These are phyloP conservation scores for Brachynemurus nebulosus DNA, from an alignment of 2,888 invertebrate genomes.

Conservation along the genomic window DNA sequence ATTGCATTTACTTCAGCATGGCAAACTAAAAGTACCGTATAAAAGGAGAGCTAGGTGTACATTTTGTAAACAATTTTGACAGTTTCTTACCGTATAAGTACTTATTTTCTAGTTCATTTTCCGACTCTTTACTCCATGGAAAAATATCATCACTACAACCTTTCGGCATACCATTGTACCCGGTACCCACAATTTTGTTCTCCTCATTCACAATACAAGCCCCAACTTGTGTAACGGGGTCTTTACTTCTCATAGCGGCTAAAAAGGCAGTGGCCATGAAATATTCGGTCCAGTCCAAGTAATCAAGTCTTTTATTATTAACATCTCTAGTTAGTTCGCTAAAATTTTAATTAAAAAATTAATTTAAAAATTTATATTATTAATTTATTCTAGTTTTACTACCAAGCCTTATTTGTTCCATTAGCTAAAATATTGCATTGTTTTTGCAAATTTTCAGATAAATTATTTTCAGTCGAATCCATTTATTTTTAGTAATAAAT, in stretches of 20 bases:
- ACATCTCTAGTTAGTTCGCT: constrained; percentile 14
- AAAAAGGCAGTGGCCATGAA: constrained; percentile 91
- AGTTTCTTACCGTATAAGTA: constrained; percentile 64
- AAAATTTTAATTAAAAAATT: not conserved
- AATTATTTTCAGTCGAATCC: too few relatives aligned
- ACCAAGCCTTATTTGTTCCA: too few relatives aligned
- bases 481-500: too few relatives aligned
- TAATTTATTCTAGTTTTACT: too few relatives aligned
- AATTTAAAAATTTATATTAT: too few relatives aligned
- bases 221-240: constrained; percentile 86
- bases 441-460: too few relatives aligned
- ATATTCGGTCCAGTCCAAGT: constrained; percentile 82
- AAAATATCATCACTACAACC: constrained; percentile 80
- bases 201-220: constrained; percentile 84
- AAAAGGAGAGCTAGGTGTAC: not conserved
- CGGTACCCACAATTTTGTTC: constrained; percentile 81
- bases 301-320: constrained; percentile 42
- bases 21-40: constrained; percentile 53
- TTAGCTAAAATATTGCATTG: too few relatives aligned
- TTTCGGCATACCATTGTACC: constrained; percentile 94
- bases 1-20: constrained; percentile 98
- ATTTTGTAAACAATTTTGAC: not conserved
- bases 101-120: constrained; percentile 56
- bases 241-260: constrained; percentile 87
- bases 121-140: constrained; percentile 68